Base-by-base conservation (phyloP, 2,797 vertebrate genomes). In the Enteromius paludinosus region DNA sequence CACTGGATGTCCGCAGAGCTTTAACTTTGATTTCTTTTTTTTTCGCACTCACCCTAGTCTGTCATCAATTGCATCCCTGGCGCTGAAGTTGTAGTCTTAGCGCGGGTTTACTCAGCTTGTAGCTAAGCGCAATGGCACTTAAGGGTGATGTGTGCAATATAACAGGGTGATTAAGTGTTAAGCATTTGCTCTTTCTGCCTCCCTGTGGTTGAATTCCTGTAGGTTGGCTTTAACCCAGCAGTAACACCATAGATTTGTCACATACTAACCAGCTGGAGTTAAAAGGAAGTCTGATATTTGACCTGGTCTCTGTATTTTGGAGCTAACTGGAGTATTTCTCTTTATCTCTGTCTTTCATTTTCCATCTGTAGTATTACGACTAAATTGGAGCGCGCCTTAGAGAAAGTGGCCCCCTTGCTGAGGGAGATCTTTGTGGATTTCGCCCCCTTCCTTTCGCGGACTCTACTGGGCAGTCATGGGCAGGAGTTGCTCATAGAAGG, bases 401-500 rank as follows among this genome's bases (percentile, higher is more conserved):
- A 99, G 93, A 99, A 99, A 91, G 98, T 99, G 89, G 98, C 98
- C 33, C 98, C 98, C 12, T 94, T 99, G 86, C 92, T 99, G 90
- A 94, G 98, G 89, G 98, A 99, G 95, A 99, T 99, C 88, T 99
- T 99, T 90, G 98, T 99, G 92, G 98, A 99, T 92, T 99, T 99
- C 90, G 98, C 98, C 1, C 98, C 98, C 65, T 99, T 99, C 92
- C 93, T 99, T 35, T 99, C 98, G 66, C 94, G 98, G 88, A 99
- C 98, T 2, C 92, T 99, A 89, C 92, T 99, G 92, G 98, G 98
- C 91, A 99, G 98, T 93, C 98, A 99, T 90, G 98, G 98, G 93
- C 98, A 99, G 96, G 98, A 99, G 87, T 95, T 99, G 90, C 95
- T 99, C 93, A 99, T 99, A 94, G 98, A 99, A 99, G 98, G 98